A percentile compares a stretch with the other conserved stretches of the same genome.
Evolutionary conservation across 2,113 vertebrate genomes (phyloP).

Genomic region (Paradisaea rubra): DNA sequence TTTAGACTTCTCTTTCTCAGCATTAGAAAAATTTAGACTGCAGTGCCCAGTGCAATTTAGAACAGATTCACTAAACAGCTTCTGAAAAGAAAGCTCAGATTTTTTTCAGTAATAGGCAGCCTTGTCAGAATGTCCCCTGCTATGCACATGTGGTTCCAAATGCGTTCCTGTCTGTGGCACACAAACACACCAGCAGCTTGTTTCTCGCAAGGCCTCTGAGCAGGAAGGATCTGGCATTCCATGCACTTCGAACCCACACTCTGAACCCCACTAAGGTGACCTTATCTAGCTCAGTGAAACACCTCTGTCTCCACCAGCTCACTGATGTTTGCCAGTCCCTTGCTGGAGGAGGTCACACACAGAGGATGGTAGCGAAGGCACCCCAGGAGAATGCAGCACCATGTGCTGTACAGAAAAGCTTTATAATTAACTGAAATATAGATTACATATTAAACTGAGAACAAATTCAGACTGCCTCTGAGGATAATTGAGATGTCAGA

Average conservation of each 20-base stretch:
- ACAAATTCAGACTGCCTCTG: background rate
- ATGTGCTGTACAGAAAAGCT: background rate
- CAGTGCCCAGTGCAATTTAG: background rate
- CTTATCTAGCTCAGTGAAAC: background rate
- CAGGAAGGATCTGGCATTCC: background rate
- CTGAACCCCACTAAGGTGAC: background rate
- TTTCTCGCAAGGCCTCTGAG: background rate
- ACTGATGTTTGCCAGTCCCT: background rate
- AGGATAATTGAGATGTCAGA: background rate
- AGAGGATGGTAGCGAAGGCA: background rate
- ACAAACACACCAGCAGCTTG: background rate
- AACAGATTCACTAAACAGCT: background rate
- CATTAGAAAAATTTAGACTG: background rate
- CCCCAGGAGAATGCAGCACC: background rate
- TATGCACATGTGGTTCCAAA: background rate
- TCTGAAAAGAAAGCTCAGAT: background rate
- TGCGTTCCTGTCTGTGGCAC: background rate
- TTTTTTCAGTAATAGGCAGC: too few relatives aligned
- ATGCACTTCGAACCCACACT: rapidly evolving
- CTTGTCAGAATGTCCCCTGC: background rate
- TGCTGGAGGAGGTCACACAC: background rate
- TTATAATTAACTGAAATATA: background rate
- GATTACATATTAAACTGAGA: background rate
- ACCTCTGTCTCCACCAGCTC: background rate
- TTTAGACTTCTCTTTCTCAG: background rate